Evolutionary conservation across 2,113 vertebrate genomes (phyloP), one percentile per base, ranked within the genome.

Genomic region (Erythrocercus mccallii): DNA sequence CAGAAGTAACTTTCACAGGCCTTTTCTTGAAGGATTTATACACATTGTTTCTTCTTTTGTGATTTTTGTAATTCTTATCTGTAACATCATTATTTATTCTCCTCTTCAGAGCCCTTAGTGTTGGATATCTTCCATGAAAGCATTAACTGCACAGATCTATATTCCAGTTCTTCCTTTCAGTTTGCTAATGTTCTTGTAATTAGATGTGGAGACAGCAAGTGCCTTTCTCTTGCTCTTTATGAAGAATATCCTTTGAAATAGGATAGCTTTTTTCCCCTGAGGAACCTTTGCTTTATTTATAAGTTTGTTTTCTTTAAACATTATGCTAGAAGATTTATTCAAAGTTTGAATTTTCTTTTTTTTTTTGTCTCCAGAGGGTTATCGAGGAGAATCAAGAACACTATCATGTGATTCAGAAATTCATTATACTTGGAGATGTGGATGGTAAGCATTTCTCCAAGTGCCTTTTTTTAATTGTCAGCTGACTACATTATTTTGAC

Each of bases 341-440:
- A 45, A 77, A 94, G 90, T 92, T 62, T 90, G 62, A 95, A 70
- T 69, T 79, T 61, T 74, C 92, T 42, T 42, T 95, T 97, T 92
- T 92, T 92, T 92, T 94, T 35, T 58, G 7, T 95, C 64, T 57
- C 64, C 95, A 99, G 99, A 99, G 98, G 88, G 99, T 99, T 88
- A 90, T 99, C 97, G 99, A 99, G 89, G 99, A 99, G 94, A 99
- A 98, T 57, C 98, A 97, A 92, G 99, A 99, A 70, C 99, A 99
- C 94, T 99, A 99, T 90, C 99, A 99, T 60, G 53, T 99, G 89
- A 99, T 99, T 97, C 99, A 99, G 97, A 99, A 99, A 97, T 99
- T 98, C 92, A 97, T 99, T 96, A 99, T 99, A 96, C 97, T 99
- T 65, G 99, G 98, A 96, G 99, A 99, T 90, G 98, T 99, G 77